Conservation (phyloP, 2,888 invertebrate species). For the Cyclophora punctaria region DNA sequence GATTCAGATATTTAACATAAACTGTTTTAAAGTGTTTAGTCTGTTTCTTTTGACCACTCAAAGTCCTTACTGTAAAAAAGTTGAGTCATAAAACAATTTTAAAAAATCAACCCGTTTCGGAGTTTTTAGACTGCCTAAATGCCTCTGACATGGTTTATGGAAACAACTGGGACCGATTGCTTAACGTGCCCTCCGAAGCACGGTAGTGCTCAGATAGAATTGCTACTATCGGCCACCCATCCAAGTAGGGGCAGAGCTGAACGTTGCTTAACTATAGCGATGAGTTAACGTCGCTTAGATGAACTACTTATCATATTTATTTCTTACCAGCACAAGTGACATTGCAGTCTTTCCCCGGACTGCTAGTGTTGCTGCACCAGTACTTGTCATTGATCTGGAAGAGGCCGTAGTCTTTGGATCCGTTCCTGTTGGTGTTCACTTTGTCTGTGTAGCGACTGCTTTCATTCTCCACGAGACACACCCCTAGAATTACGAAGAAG, state of each 20-base stretch:
- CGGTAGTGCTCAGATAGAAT: too few relatives aligned
- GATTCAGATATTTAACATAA: too few relatives aligned
- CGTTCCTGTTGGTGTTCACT: slow-evolving; percentile 61
- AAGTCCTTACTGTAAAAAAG: slow-evolving; percentile 4
- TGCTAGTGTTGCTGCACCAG: slow-evolving; percentile 52
- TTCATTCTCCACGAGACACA: slow-evolving; percentile 68
- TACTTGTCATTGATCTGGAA: slow-evolving; percentile 68
- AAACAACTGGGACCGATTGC: too few relatives aligned
- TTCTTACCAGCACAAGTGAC: slow-evolving; percentile 41
- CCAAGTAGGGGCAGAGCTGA: too few relatives aligned
- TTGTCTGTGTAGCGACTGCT: slow-evolving; percentile 61
- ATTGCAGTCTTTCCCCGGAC: slow-evolving; percentile 56
- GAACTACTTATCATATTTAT: not conserved
- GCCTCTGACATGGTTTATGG: too few relatives aligned
- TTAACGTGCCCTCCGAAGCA: too few relatives aligned
- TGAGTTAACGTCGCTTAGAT: not conserved
- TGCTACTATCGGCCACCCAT: too few relatives aligned
- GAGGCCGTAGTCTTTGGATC: slow-evolving; percentile 69
- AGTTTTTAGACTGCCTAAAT: too few relatives aligned
- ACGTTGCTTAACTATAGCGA: too few relatives aligned
- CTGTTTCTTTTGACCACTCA: too few relatives aligned
- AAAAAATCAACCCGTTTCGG: not conserved
- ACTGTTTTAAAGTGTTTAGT: too few relatives aligned
- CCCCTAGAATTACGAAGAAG: slow-evolving; percentile 62
- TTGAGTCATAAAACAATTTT: too few relatives aligned